Base-by-base conservation (phyloP, 2,113 vertebrate genomes). In the Toxotes chatareus region DNA sequence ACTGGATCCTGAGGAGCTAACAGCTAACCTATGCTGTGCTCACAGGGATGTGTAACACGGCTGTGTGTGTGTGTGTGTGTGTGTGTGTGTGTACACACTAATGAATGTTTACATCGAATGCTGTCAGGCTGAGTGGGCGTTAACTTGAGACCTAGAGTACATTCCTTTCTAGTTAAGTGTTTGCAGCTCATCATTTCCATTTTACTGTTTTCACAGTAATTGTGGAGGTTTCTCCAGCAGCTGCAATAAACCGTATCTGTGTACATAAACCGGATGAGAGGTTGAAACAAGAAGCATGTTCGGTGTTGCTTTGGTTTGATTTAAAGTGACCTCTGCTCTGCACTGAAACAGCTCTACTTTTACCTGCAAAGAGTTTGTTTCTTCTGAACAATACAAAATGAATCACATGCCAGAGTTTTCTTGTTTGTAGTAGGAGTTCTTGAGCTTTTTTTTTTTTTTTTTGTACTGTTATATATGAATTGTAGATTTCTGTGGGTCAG, bases 91-190 rank as follows among this genome's bases (percentile, higher is more conserved):
- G 51, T 46, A 4, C 51, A 73, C 65, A 67, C 73, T 86, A 91
- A 91, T 91, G 82, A 90, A 86, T 86, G 90, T 88, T 91, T 91
- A 87, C 86, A 79, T 89, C 16, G 61, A 51, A 57, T 49, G 78
- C 80, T 86, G 80, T 73, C 67, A 84, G 81, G 69, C 85, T 61
- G 75, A 89, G 88, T 90, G 80, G 88, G 88, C 61, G 85, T 89
- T 53, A 73, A 83, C 78, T 75, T 49, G 49, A 82, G 76, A 76
- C 34, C 73, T 67, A 44, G 64, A 19, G 76, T 64, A 74, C 79
- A 85, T 76, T 82, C 74, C 64, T 81, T 47, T 78, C 44, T 71
- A 70, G 66, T 86, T 77, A 74, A 86, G 86, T 76, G 81, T 83
- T 89, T 71, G 70, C 76, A 69, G 53, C 66, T 69, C 86, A 75